Base-by-base conservation (phyloP, 2,797 vertebrate species). In the Pterois miles region DNA sequence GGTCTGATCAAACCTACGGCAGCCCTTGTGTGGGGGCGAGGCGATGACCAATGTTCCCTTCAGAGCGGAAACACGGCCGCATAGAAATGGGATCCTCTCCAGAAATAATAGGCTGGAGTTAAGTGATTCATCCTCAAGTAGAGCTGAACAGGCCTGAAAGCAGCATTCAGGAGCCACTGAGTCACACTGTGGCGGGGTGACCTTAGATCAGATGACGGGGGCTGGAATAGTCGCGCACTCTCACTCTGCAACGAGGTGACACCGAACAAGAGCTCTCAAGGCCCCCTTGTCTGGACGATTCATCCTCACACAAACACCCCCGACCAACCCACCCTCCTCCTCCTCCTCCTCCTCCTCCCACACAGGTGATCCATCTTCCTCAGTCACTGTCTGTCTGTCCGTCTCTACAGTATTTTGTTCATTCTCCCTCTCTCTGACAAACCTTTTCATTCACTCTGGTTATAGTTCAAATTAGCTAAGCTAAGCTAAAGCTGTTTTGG, bases 161-260 rank as follows among this genome's bases (percentile, higher is more conserved):
- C 85, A 65, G 86, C 80, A 86, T 87, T 89, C 85, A 92, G 82
- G 75, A 86, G 80, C 79, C 87, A 83, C 88, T 89, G 89, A 94
- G 87, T 93, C 91, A 93, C 84, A 53, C 80, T 67, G 87, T 65
- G 69, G 84, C 86, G 73, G 70, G 81, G 59, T 82, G 88, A 92
- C 89, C 86, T 73, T 29, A 82, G 90, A 89, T 93, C 89, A 84
- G 84, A 91, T 93, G 91, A 92, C 89, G 75, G 70, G 82, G 91
- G 84, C 73, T 80, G 82, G 75, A 84, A 72, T 69, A 54, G 84
- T 72, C 57, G 63, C 81, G 63, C 78, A 67, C 78, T 80, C 78
- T 82, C 77, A 6, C 78, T 83, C 71, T 22, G 65, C 79, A 33
- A 67, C 63, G 62, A 90, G 85, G 88, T 91, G 91, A 93, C 71